Evolutionary conservation across 2,797 vertebrate genomes (phyloP).

Genomic region (Eutrigla gurnardus): DNA sequence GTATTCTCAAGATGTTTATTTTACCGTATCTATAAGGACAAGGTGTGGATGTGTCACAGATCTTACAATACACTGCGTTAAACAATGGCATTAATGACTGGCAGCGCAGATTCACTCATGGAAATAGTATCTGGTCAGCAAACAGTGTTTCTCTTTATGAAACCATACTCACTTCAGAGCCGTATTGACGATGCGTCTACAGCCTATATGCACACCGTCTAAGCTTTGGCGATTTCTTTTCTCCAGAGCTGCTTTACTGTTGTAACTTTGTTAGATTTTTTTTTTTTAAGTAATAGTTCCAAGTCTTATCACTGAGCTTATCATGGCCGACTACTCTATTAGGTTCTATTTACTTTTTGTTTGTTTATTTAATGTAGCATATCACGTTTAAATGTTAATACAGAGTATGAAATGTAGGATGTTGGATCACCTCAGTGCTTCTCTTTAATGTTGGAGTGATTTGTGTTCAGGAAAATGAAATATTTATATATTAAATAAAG

Average conservation of each 20-base stretch:
- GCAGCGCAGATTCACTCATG: background rate
- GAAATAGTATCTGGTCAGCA: conserved; percentile 9
- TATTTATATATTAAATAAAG: conserved; percentile 13
- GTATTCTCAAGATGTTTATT: conserved; percentile 21
- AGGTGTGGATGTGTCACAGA: conserved; percentile 17
- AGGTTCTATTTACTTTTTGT: background rate
- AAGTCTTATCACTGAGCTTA: conserved; percentile 11
- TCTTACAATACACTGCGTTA: background rate
- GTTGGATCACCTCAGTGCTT: conserved; percentile 49
- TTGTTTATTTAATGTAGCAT: conserved; percentile 4
- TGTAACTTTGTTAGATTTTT: background rate
- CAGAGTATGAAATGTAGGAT: conserved; percentile 30
- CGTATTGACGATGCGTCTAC: background rate
- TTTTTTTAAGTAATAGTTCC: background rate
- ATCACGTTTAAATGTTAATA: conserved; percentile 35
- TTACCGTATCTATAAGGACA: conserved; percentile 21
- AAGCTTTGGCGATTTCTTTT: background rate
- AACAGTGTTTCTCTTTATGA: conserved; percentile 31
- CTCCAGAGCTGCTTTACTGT: background rate
- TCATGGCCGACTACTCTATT: background rate
- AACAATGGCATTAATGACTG: conserved; percentile 5
- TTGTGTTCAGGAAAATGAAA: conserved; percentile 12
- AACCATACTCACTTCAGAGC: conserved; percentile 12
- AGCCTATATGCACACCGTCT: background rate
- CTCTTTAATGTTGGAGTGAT: conserved; percentile 24